Percentiles rank a stretch among this genome's conserved stretches.
phyloP scores from a whole-genome alignment of 2,888 invertebrate species.

The Nephrotoma flavescens region DNA sequence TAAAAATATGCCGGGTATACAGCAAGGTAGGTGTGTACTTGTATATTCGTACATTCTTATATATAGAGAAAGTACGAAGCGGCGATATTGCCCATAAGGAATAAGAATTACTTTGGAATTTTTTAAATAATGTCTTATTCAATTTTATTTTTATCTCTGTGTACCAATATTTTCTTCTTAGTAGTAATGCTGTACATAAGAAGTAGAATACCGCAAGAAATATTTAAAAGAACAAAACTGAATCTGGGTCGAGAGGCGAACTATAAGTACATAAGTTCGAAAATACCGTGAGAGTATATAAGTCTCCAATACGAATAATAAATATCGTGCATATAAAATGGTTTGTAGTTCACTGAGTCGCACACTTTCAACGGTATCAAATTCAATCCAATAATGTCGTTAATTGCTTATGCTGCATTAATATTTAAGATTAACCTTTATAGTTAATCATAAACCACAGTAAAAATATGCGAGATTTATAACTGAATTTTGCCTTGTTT shows the following conservation, averaged over 20 bases:
- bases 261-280: background rate
- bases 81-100: background rate
- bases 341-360: no score
- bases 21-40: background rate
- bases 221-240: background rate
- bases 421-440: no score
- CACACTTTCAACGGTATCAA: no score
- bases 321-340: no score
- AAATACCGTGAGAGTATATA: background rate
- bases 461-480: no score
- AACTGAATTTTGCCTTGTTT: no score
- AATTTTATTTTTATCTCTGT: background rate
- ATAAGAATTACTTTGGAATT: background rate
- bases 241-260: background rate
- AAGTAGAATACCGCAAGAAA: background rate
- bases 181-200: background rate
- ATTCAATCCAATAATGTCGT: no score
- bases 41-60: background rate
- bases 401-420: no score
- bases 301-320: no score
- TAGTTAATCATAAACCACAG: no score
- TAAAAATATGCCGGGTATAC: background rate
- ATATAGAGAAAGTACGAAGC: background rate
- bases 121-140: background rate
- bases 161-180: background rate